A percentile compares a stretch with the other conserved stretches of the same genome.
Evolutionary conservation across 2,888 invertebrate species (phyloP).

Genomic region (Zygaena filipendulae): DNA sequence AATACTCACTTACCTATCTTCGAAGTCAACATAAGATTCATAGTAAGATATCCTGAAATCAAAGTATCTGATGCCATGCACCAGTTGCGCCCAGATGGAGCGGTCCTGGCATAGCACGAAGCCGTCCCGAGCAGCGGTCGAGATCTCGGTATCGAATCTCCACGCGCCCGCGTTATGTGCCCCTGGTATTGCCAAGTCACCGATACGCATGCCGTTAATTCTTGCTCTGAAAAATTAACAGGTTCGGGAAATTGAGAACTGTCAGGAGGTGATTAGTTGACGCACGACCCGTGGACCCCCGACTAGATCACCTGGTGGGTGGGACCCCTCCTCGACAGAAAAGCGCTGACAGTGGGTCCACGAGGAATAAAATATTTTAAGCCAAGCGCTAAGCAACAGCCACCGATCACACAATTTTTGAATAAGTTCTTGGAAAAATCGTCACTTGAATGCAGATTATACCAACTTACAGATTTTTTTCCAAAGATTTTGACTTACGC

Average conservation of each 20-base stretch:
- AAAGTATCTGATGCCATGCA: conserved; percentile 84
- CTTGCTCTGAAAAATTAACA: conserved; percentile 29
- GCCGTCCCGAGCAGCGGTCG: conserved; percentile 39
- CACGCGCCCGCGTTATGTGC: conserved; percentile 66
- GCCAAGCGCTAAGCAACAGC: too few relatives aligned
- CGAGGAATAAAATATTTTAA: too few relatives aligned
- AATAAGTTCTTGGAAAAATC: too few relatives aligned
- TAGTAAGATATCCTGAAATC: conserved; percentile 84
- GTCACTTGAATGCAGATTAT: too few relatives aligned
- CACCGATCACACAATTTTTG: too few relatives aligned
- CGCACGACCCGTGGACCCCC: background rate
- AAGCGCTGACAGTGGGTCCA: too few relatives aligned
- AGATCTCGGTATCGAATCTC: conserved; percentile 60
- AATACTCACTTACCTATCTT: conserved; percentile 48
- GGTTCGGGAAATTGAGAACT: too few relatives aligned
- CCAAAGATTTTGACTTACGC: too few relatives aligned
- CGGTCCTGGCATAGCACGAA: conserved; percentile 75
- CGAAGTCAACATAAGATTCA: conserved; percentile 39
- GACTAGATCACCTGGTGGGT: too few relatives aligned
- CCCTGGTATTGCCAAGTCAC: conserved; percentile 60
- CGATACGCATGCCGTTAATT: conserved; percentile 48
- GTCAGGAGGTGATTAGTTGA: background rate
- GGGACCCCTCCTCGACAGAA: too few relatives aligned
- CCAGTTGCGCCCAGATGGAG: conserved; percentile 85
- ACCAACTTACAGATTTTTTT: too few relatives aligned